Conservation (phyloP, 1,140 invertebrate species). For the Drosophila burlai region DNA sequence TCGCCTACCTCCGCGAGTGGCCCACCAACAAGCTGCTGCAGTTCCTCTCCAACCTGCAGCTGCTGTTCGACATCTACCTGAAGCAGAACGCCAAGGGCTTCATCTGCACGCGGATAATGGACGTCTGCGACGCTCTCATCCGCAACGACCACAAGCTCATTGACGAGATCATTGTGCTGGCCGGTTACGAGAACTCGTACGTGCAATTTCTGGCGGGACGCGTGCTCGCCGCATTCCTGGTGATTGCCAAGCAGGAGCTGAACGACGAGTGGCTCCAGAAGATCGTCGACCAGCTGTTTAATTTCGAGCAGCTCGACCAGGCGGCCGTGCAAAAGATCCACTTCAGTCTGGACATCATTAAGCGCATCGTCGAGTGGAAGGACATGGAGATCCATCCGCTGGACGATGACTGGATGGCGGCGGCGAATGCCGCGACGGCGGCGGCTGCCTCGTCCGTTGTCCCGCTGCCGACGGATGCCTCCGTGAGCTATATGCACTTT, state of each 20-base stretch:
- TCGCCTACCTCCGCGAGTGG: constrained; percentile 89
- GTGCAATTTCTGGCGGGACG: constrained; percentile 92
- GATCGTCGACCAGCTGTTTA: constrained; percentile 88
- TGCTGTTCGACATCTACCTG: constrained; percentile 93
- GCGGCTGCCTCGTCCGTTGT: constrained; percentile 23
- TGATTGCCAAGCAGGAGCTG: constrained; percentile 92
- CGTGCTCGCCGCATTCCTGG: constrained; percentile 92
- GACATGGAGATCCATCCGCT: constrained; percentile 93
- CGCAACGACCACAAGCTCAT: constrained; percentile 93
- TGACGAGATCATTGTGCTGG: constrained; percentile 92
- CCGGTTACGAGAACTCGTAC: constrained; percentile 91
- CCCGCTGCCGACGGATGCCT: constrained; percentile 47
- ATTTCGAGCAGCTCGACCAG: constrained; percentile 87
- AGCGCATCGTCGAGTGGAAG: constrained; percentile 94
- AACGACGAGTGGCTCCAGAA: constrained; percentile 92
- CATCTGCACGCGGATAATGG: constrained; percentile 91
- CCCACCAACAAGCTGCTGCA: constrained; percentile 89
- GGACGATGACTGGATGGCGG: constrained; percentile 87
- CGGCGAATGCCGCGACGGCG: constrained; percentile 23
- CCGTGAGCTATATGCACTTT: constrained; percentile 75
- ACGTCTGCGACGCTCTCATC: constrained; percentile 92
- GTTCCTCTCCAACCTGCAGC: constrained; percentile 92
- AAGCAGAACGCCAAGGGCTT: constrained; percentile 92
- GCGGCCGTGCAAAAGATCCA: constrained; percentile 89
- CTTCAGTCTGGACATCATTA: constrained; percentile 93